Evolutionary conservation across 2,888 invertebrate species (phyloP), one percentile per base, ranked within the genome.

Genomic region (Hemistola chrysoprasaria): DNA sequence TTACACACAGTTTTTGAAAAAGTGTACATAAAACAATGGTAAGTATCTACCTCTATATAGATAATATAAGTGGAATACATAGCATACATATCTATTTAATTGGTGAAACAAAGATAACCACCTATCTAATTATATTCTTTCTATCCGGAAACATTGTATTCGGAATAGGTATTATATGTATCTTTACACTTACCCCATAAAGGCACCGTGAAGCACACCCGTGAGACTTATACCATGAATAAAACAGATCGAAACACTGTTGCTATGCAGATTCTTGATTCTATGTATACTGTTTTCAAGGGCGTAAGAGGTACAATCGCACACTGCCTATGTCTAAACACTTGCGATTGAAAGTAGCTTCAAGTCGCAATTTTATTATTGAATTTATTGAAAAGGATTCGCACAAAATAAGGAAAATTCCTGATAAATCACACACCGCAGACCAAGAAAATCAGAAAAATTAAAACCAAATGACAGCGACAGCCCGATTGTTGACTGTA

Each of bases 221-320:
- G 53, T 46, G 58, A 59, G 49, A 69, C 62, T 67, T 61, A 61
- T 68, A 78, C 71, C 71, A 74, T 59, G 68, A 71, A 68, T 65
- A 72, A 59, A 66, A 73, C 49, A 61, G 65, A 69, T 71, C 65
- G 63, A 73, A 79, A 66, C 68, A 70, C 78, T 87, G 87, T 87
- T 87, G 85, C 87, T 86, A 87, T 81, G 87, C 87, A 76, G 75
- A 77, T 70, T 83, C 82, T 77, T 75, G 75, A 77, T 70, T 83
- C 82, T 77, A 74, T 66, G 71, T 48, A 74, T 77, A 77, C 75
- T 54, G 65, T 78, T 83, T 82, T 85, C 87, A 86, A 85, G 86
- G 84, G 82, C 86, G 82, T 76, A 70, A 16, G 4, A 16, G 16
- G 4, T 71, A 66, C 73, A 65, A 70, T 59, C 58, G 53, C 48